Evolutionary conservation across 2,113 vertebrate species (phyloP).

Genomic region (Tursiops truncatus): DNA sequence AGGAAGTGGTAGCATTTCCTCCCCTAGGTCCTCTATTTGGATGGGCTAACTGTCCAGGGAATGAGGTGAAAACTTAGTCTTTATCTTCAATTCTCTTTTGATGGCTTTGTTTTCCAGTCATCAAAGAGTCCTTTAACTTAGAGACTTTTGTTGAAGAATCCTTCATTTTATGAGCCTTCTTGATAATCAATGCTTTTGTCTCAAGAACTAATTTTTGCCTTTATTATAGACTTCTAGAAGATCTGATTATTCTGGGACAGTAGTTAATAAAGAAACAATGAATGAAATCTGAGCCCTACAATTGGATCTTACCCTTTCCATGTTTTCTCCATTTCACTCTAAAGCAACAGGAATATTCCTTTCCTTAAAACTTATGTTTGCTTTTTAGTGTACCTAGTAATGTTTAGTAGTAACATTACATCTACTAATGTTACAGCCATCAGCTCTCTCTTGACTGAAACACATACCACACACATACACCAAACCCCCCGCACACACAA

Average conservation of each 20-base stretch:
- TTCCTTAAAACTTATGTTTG: neutral
- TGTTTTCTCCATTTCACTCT: neutral
- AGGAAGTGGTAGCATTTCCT: neutral
- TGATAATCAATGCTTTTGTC: neutral
- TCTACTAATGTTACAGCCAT: neutral
- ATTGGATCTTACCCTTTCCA: neutral
- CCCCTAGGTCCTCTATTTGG: neutral
- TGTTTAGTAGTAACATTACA: neutral
- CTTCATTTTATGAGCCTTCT: neutral
- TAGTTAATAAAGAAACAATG: neutral
- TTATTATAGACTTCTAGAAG: neutral
- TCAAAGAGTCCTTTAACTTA: neutral
- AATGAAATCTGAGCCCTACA: neutral
- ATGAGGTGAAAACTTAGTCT: neutral
- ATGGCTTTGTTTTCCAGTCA: neutral
- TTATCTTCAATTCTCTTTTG: neutral
- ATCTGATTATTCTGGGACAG: neutral
- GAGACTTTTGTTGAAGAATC: neutral
- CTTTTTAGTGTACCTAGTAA: neutral
- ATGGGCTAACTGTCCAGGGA: neutral
- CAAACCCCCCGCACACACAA: neutral
- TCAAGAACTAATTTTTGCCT: constrained; percentile 20
- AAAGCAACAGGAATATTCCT: neutral
- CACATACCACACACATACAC: neutral
- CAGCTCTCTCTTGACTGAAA: neutral